Evolutionary conservation across 2,888 invertebrate species (phyloP).

Genomic region (Lissocephala sabroskyi): DNA sequence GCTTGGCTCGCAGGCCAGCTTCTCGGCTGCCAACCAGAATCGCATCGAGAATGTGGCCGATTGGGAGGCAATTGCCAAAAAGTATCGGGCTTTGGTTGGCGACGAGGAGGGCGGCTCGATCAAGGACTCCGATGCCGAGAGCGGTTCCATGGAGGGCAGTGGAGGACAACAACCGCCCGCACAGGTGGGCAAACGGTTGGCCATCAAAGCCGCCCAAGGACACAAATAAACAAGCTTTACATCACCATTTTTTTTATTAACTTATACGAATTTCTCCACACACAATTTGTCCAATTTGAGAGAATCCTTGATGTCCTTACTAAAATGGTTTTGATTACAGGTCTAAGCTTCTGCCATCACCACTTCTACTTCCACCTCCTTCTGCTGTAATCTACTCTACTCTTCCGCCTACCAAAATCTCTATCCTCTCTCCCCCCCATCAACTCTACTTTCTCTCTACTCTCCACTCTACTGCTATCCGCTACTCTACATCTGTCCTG

Average conservation of each 20-base stretch:
- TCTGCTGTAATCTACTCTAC: conserved; percentile 19
- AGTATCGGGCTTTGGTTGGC: conserved; percentile 85
- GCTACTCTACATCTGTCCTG: conserved; percentile 28
- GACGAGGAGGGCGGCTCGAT: conserved; percentile 74
- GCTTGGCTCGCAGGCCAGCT: conserved; percentile 87
- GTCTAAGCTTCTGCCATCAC: conserved; percentile 61
- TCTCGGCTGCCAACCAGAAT: conserved; percentile 80
- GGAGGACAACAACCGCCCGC: conserved; percentile 52
- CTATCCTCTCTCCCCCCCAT: conserved; percentile 27
- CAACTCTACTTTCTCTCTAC: conserved; percentile 21
- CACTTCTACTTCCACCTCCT: conserved; percentile 28
- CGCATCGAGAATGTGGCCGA: conserved; percentile 92
- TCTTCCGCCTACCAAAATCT: conserved; percentile 3
- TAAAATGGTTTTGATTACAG: conserved; percentile 55
- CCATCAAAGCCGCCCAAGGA: conserved; percentile 30
- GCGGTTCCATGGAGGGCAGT: conserved; percentile 67
- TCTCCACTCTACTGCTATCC: conserved; percentile 35
- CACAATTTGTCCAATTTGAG: not conserved
- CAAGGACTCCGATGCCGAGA: conserved; percentile 71
- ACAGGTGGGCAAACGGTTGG: conserved; percentile 65
- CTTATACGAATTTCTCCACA: not conserved
- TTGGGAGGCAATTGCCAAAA: conserved; percentile 92
- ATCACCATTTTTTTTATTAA: conserved; percentile 6
- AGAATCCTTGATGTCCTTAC: conserved; percentile 22
- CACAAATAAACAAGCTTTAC: conserved; percentile 5